Base-by-base conservation (phyloP, 2,888 invertebrate genomes). In the Cylloceria caligata region DNA sequence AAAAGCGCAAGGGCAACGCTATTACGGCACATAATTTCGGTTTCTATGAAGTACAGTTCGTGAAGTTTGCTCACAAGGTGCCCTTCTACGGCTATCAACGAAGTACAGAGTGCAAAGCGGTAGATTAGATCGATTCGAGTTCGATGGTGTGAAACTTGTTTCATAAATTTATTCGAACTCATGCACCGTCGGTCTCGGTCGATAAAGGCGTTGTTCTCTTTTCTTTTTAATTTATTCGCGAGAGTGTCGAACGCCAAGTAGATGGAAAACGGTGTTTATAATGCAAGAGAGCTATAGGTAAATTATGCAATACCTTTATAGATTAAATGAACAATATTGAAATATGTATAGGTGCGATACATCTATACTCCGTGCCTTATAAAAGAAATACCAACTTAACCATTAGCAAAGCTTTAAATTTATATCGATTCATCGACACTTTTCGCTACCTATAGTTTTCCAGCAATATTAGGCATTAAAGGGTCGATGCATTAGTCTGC, bases 121-220 rank as follows among this genome's bases (percentile, higher is more conserved):
- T 55, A 30, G 27, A 55, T 55, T 55, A 55, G 55, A 13, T 27
- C 27, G 27, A 27, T 13, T 11, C 16, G 30, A 30, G 55, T 30
- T 11, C 27, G 34, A n/a, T 3, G 16, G 34, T 3, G 19, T 16
- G 34, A 34, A 60, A 60, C 9, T 7, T 34, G 7, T 34, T 60
- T 60, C 30, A 7, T 9, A 9, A 60, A 60, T 60, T 60, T 60
- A 30, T 60, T 60, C 34, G 16, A 13, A 19, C 34, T 34, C 34
- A 60, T 60, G 34, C 57, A 60, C 57, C 30, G 16, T 16, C 16
- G n/a, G 16, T 7, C 7, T 34, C 34, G 57, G 2, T 6, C 57
- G 34, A 34, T 60, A 7, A 34, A 60, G 34, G 34, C 16, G n/a
- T 19, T 9, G 34, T 16, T 60, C 34, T 57, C 3, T 34, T 27